phyloP scores from a whole-genome alignment of 2,797 vertebrate genomes.

The Sylvilagus floridanus region DNA sequence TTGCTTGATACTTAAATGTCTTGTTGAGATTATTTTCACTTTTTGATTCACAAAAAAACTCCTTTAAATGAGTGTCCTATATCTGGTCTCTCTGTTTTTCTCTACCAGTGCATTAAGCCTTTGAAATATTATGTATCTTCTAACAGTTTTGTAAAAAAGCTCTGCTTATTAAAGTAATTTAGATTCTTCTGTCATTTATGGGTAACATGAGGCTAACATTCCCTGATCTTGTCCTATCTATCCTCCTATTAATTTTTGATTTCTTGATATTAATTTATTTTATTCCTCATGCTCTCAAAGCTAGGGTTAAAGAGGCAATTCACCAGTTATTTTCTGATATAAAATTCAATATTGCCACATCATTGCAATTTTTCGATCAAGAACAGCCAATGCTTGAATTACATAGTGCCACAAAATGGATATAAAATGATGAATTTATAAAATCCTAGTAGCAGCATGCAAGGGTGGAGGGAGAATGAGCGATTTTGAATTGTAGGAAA shows the following conservation, averaged over 20 bases:
- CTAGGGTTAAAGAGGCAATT: background rate
- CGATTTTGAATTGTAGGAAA: background rate
- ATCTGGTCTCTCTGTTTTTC: background rate
- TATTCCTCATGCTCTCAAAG: background rate
- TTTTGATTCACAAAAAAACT: background rate
- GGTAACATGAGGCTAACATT: background rate
- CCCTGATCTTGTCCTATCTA: background rate
- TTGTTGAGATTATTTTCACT: background rate
- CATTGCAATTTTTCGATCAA: background rate
- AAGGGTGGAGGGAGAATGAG: background rate
- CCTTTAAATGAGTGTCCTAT: background rate
- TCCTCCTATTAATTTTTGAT: background rate
- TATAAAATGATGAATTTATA: background rate
- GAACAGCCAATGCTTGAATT: background rate
- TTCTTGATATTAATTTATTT: constrained; percentile 15
- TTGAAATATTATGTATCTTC: background rate
- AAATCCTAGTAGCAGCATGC: background rate
- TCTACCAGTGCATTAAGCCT: background rate
- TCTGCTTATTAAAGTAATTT: background rate
- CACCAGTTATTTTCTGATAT: background rate
- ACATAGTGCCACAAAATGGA: background rate
- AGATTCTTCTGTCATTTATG: background rate
- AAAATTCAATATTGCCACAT: background rate
- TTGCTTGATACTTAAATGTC: background rate
- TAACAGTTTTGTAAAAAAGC: background rate